A percentile compares a stretch with the other conserved stretches of the same genome.
These are phyloP conservation scores for Palloptera scutellata DNA, from an alignment of 2,888 invertebrate genomes.

Conservation along the genomic window DNA sequence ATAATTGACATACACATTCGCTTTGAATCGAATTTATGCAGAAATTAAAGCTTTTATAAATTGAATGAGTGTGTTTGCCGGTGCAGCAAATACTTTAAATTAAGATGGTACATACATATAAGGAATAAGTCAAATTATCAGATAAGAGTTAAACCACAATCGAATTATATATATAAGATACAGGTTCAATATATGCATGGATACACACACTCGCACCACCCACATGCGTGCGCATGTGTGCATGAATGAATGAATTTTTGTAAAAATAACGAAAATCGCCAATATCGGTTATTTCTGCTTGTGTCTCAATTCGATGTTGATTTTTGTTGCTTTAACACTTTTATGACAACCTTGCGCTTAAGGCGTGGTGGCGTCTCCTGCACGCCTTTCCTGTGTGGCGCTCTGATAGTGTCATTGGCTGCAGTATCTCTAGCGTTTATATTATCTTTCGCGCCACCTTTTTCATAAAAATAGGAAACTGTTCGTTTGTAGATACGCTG, in stretches of 20 bases:
- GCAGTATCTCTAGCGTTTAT: background rate
- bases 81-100: too few species aligned
- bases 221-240: too few species aligned
- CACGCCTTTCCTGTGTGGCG: background rate
- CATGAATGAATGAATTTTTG: too few species aligned
- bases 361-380: constrained; percentile 14
- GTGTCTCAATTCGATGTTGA: constrained; percentile 5
- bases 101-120: background rate
- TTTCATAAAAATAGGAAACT: constrained; percentile 47
- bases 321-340: constrained; percentile 24
- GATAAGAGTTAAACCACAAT: too few species aligned
- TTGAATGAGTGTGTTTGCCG: too few species aligned
- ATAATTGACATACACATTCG: too few species aligned
- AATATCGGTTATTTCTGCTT: too few species aligned
- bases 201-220: too few species aligned
- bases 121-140: background rate
- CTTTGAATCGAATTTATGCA: too few species aligned
- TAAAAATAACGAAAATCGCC: background rate
- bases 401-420: background rate
- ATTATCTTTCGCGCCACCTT: constrained; percentile 23
- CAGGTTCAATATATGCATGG: background rate
- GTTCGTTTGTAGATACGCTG: constrained; percentile 56
- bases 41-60: too few species aligned
- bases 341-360: constrained; percentile 18
- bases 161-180: too few species aligned